phyloP scores from a whole-genome alignment of 2,113 vertebrate species.

The Siniperca chuatsi region DNA sequence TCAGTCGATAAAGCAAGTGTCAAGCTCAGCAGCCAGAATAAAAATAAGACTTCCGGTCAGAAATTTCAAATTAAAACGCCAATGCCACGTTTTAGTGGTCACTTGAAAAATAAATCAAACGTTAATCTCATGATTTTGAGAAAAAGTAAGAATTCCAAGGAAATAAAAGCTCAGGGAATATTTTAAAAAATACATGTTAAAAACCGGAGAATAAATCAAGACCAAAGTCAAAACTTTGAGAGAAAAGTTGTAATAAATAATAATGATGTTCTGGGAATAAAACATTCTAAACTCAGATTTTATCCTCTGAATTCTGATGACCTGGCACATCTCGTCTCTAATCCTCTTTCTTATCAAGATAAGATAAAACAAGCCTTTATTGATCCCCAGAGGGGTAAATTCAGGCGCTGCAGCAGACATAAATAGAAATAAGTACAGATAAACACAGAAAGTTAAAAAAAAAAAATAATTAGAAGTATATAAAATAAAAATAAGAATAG shows the following conservation, averaged over 20 bases:
- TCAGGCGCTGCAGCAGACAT: too few species aligned
- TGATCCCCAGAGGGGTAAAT: too few species aligned
- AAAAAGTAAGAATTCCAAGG: neutral
- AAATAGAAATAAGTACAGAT: too few species aligned
- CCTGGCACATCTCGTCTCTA: neutral
- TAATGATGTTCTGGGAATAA: neutral
- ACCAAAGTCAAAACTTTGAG: neutral
- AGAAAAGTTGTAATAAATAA: neutral
- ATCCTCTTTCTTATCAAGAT: too few species aligned
- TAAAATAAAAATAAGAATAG: too few species aligned
- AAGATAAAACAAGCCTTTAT: too few species aligned
- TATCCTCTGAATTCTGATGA: neutral
- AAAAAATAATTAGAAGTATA: too few species aligned
- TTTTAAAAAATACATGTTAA: neutral
- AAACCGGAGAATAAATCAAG: neutral
- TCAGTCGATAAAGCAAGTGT: constrained; percentile 40
- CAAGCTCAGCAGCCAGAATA: constrained; percentile 5
- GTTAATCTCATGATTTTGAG: neutral
- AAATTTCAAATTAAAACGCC: constrained; percentile 63
- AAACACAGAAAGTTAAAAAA: too few species aligned
- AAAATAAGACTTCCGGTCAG: constrained; percentile 57
- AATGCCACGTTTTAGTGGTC: neutral
- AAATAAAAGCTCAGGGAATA: neutral
- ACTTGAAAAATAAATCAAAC: neutral
- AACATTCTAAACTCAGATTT: neutral